A percentile compares a stretch with the other conserved stretches of the same genome.
These are phyloP conservation scores for Ferrisia virgata DNA, from an alignment of 2,888 invertebrate species.

Conservation along the genomic window DNA sequence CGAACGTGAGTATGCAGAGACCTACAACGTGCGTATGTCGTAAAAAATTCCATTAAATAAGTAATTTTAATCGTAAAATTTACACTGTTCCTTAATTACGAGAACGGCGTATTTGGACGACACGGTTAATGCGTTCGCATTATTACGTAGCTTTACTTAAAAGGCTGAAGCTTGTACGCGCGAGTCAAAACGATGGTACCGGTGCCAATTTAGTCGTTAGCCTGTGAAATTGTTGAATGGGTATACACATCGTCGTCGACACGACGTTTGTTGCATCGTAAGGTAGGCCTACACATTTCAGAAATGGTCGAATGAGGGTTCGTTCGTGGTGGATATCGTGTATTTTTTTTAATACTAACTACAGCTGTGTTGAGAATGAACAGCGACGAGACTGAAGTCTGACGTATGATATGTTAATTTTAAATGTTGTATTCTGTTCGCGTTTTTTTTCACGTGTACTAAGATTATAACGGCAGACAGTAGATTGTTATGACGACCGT, in stretches of 20 bases:
- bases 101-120: background rate
- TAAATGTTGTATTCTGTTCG: background rate
- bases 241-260: background rate
- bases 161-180: background rate
- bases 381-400: background rate
- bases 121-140: background rate
- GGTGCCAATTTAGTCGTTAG: background rate
- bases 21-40: background rate
- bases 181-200: background rate
- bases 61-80: background rate
- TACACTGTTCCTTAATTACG: background rate
- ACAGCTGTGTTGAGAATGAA: background rate
- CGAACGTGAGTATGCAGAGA: background rate
- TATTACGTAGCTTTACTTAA: background rate
- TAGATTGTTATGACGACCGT: background rate
- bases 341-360: too few species aligned
- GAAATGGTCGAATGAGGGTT: background rate
- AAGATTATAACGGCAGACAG: background rate
- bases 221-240: conserved; percentile 2
- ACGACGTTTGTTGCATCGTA: background rate
- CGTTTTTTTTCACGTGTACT: background rate
- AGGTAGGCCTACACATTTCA: background rate
- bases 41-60: background rate
- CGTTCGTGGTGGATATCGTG: too few species aligned
- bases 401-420: conserved; percentile 1